Evolutionary conservation across 2,797 vertebrate genomes (phyloP), one percentile per base, ranked within the genome.

Genomic region (Acanthopagrus latus): DNA sequence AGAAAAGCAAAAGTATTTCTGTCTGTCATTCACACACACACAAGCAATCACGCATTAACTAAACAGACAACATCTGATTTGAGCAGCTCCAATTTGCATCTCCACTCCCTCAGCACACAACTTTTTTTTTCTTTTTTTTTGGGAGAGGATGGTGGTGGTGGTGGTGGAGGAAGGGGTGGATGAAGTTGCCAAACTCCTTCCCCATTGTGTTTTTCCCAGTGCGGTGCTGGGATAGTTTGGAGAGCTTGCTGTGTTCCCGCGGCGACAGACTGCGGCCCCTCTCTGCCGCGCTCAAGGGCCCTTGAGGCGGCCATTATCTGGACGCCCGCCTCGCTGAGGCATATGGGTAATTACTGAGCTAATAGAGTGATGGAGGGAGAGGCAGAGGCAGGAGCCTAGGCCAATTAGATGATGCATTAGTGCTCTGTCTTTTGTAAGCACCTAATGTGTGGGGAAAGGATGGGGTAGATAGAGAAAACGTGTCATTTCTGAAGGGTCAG

Each of bases 331-430:
- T 98, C 97, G 96, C 97, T 94, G 97, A 98, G 97, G 97, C 98
- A 99, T 98, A 99, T 98, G 98, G 97, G 97, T 99, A 99, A 99
- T 99, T 99, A 99, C 97, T 96, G 97, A 98, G 96, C 97, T 99
- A 99, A 98, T 99, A 99, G 98, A 98, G 97, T 97, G 97, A 98
- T 98, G 97, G 97, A 97, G 97, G 97, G 97, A 98, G 97, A 98
- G 97, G 97, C 97, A 97, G 96, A 97, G 97, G 97, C 97, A 97
- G 97, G 97, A 97, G 97, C 97, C 97, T 97, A 96, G 97, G 96
- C 97, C 97, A 98, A 99, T 98, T 98, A 99, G 97, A 99, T 98
- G 97, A 98, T 98, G 98, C 98, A 99, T 99, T 99, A 99, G 97
- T 97, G 98, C 96, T 97, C 97, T 97, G 94, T 98, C 97, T 98